Percentiles rank a stretch among this genome's conserved stretches.
These are phyloP conservation scores for Habropoda laboriosa DNA, from an alignment of 1,140 invertebrate species.

Conservation along the genomic window DNA sequence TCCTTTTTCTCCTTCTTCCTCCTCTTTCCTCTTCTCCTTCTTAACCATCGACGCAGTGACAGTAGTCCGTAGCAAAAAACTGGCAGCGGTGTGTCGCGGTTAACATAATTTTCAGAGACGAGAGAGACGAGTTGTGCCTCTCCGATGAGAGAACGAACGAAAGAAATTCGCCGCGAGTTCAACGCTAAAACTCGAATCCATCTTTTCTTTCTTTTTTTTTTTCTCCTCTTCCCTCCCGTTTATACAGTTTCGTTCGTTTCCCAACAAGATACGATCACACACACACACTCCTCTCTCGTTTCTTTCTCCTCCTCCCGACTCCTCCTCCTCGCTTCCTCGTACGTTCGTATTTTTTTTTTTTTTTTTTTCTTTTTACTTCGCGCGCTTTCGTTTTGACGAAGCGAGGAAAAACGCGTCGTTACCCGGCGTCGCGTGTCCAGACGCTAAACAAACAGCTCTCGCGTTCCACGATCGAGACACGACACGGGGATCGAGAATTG, in stretches of 20 bases:
- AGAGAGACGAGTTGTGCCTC: no score
- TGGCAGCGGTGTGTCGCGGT: conserved; percentile 53
- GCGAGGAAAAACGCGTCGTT: conserved; percentile 8
- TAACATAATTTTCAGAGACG: no score
- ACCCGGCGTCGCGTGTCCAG: conserved; percentile 13
- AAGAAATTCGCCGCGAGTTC: no score
- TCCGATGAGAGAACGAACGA: no score
- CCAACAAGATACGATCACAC: no score
- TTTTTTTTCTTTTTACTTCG: not conserved
- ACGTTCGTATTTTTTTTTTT: no score
- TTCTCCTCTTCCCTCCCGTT: no score
- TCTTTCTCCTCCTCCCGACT: not conserved
- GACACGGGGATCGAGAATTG: not conserved
- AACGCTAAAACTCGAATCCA: not conserved
- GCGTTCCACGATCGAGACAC: not conserved
- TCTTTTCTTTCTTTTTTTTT: not conserved
- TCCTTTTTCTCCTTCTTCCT: conserved; percentile 20
- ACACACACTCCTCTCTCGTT: no score
- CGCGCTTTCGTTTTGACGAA: not conserved
- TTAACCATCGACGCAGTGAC: conserved; percentile 54
- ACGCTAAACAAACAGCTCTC: not conserved
- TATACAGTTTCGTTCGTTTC: not conserved
- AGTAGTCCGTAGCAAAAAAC: conserved; percentile 56
- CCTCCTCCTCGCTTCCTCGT: not conserved
- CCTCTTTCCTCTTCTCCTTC: conserved; percentile 11